Conservation (phyloP, 2,888 invertebrate genomes). For the Mesoligia furuncula region DNA sequence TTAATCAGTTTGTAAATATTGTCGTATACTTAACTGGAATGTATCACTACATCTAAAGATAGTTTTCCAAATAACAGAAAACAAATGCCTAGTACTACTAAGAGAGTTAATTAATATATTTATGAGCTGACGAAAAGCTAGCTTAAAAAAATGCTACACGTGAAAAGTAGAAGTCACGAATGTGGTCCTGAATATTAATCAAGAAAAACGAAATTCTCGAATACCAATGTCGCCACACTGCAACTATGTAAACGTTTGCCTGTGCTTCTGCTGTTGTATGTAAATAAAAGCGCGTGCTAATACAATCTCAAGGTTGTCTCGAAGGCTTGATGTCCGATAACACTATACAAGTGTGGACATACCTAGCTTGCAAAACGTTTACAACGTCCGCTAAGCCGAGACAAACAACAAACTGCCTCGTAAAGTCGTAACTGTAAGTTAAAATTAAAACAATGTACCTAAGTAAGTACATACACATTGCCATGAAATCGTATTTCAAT, state of each 20-base stretch:
- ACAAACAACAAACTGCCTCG: conserved; percentile 9
- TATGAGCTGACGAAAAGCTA: conserved; percentile 37
- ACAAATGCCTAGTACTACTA: background rate
- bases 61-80: conserved; percentile 4
- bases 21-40: background rate
- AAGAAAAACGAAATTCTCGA: conserved; percentile 1
- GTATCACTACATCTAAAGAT: background rate
- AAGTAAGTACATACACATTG: background rate
- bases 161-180: conserved; percentile 3
- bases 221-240: conserved; percentile 10
- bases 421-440: background rate
- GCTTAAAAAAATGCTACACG: conserved; percentile 21
- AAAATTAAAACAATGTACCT: conserved; percentile 15
- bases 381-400: background rate
- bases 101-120: conserved; percentile 33
- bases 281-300: background rate
- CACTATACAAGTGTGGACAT: background rate
- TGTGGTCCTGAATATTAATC: conserved; percentile 43
- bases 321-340: conserved; percentile 12
- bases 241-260: background rate
- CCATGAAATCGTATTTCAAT: background rate
- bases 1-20: background rate
- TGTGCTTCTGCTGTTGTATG: background rate
- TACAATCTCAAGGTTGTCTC: conserved; percentile 45
- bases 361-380: conserved; percentile 2